Conservation (phyloP, 2,113 vertebrate species). For the Sylvilagus bachmani region DNA sequence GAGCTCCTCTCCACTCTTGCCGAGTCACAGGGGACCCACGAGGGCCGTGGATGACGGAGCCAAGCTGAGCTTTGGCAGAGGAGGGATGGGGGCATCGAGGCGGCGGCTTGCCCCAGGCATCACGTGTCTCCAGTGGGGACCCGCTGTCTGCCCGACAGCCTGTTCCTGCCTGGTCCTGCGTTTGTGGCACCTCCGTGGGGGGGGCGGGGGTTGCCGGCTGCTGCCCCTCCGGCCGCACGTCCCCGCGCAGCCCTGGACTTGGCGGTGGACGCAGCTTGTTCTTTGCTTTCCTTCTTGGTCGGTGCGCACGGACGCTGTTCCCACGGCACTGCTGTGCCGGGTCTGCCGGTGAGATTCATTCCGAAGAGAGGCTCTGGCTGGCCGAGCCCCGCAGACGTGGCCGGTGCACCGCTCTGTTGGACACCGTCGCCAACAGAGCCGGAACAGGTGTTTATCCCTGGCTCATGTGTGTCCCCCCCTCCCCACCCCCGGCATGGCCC, state of each 20-base stretch:
- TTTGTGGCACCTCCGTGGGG: rapidly evolving
- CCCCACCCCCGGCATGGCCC: background rate
- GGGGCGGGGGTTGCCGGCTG: background rate
- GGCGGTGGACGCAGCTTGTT: background rate
- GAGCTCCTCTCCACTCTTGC: background rate
- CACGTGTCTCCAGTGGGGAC: background rate
- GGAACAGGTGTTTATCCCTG: background rate
- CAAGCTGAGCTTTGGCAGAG: background rate
- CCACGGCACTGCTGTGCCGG: background rate
- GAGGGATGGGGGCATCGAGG: too few relatives aligned
- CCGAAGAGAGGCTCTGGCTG: background rate
- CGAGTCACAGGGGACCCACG: background rate
- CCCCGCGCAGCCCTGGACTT: background rate
- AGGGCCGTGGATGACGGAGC: background rate
- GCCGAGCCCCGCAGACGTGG: rapidly evolving
- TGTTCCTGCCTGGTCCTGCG: background rate
- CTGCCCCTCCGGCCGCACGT: rapidly evolving
- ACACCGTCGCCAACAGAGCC: rapidly evolving
- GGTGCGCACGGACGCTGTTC: rapidly evolving
- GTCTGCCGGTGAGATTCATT: too few relatives aligned
- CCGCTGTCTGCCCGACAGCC: rapidly evolving
- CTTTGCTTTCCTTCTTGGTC: background rate
- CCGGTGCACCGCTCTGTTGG: background rate
- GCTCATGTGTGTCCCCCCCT: too few relatives aligned
- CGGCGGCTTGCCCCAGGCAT: background rate